phyloP scores from a whole-genome alignment of 2,113 vertebrate genomes.

The Plectropomus leopardus region DNA sequence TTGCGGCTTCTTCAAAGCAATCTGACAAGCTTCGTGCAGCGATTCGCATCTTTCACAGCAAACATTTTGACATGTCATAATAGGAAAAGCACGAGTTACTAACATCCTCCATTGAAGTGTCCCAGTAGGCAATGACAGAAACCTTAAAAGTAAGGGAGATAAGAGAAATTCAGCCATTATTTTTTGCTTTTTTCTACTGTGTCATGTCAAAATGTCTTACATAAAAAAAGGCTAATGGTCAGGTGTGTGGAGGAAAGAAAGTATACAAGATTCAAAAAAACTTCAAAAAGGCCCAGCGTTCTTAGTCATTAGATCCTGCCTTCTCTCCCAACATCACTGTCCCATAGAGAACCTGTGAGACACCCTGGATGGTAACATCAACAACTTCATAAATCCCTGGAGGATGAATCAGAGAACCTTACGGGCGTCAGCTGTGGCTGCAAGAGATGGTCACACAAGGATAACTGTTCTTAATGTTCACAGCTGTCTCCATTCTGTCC shows the following conservation, averaged over 20 bases:
- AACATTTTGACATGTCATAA: not conserved
- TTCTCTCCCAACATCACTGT: not conserved
- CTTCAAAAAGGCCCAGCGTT: not conserved
- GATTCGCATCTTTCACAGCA: not conserved
- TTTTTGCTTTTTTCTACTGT: conserved; percentile 2
- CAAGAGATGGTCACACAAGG: not conserved
- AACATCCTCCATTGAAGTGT: not conserved
- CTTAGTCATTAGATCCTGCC: not conserved
- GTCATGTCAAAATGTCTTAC: conserved; percentile 8
- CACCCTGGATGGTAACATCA: conserved; percentile 4
- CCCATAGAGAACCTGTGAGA: not conserved
- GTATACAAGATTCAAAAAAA: conserved; percentile 3
- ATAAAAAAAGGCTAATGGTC: conserved; percentile 4
- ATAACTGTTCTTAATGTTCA: conserved; percentile 16
- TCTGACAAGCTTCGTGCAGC: not conserved
- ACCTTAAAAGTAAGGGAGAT: not conserved
- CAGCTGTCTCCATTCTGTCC: not conserved
- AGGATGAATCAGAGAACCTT: not conserved
- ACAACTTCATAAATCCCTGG: conserved; percentile 17
- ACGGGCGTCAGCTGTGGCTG: not conserved
- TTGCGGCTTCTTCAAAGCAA: not conserved
- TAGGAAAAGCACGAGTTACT: not conserved
- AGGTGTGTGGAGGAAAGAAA: conserved; percentile 14
- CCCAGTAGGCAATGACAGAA: not conserved
- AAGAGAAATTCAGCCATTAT: not conserved